These are phyloP conservation scores for Sebastes aleutianus DNA, from an alignment of 2,797 vertebrate species.

Conservation along the genomic window DNA sequence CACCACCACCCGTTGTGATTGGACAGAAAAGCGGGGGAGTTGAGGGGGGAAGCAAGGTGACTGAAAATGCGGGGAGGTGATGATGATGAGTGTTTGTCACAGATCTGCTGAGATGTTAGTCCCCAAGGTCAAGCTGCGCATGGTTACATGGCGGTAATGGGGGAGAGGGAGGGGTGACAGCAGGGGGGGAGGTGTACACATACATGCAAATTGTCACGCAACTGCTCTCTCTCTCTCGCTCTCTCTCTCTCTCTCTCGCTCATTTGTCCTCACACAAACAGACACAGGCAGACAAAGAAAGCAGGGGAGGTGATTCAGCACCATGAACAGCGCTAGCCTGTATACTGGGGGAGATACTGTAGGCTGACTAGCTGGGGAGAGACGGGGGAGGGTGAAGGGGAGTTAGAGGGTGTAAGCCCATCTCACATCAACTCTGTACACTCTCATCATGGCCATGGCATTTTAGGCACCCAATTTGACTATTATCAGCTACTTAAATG, in stretches of 20 bases:
- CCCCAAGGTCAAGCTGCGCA: constrained; percentile 59
- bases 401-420: constrained; percentile 10
- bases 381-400: not conserved
- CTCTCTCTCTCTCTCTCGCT: not conserved
- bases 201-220: constrained; percentile 40
- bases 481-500: not conserved
- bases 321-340: constrained; percentile 59
- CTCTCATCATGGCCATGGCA: constrained; percentile 11
- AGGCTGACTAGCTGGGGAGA: not conserved
- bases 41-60: not conserved
- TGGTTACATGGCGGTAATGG: constrained; percentile 20
- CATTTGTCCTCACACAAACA: not conserved
- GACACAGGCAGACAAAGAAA: not conserved
- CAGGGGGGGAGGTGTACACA: not conserved
- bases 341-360: constrained; percentile 1
- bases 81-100: constrained; percentile 54
- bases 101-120: constrained; percentile 64
- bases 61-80: not conserved
- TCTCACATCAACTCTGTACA: constrained; percentile 39
- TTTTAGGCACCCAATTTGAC: not conserved
- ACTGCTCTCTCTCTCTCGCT: not conserved
- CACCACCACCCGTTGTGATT: constrained; percentile 16
- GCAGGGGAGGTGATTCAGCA: constrained; percentile 60
- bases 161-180: not conserved
- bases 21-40: constrained; percentile 1